A percentile compares a stretch with the other conserved stretches of the same genome.
Evolutionary conservation across 30 jellyfish, hydroid and myxozoan genomes (phyloP).

Genomic region (Morbakka virulenta): DNA sequence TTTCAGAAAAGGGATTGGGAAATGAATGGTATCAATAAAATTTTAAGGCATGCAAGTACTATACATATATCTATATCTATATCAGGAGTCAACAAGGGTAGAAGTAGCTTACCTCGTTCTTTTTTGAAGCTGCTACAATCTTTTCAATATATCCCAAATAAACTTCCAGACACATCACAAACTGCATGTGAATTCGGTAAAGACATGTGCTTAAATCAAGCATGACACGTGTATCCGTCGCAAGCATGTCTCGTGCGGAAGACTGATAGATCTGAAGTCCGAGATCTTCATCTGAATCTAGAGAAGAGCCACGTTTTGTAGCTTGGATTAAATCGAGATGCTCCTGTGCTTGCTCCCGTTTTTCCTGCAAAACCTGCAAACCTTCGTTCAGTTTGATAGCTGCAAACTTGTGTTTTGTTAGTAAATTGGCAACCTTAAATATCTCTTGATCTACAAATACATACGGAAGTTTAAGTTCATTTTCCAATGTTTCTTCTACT

Average conservation of each 20-base stretch:
- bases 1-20: no score
- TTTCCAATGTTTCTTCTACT: slow-evolving; percentile 66
- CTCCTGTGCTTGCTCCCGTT: slow-evolving; percentile 72
- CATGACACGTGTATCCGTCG: slow-evolving; percentile 19
- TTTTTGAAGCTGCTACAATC: slow-evolving; percentile 29
- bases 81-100: no score
- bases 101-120: slow-evolving; percentile 56
- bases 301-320: slow-evolving; percentile 1
- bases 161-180: slow-evolving; percentile 86
- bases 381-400: slow-evolving; percentile 78
- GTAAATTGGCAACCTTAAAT: slow-evolving; percentile 59
- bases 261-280: slow-evolving; percentile 2
- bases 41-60: no score
- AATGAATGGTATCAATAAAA: no score
- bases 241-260: slow-evolving; percentile 24
- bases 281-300: slow-evolving; percentile 34
- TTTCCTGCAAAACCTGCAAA: slow-evolving; percentile 80
- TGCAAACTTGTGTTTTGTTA: slow-evolving; percentile 68
- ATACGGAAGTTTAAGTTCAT: slow-evolving; percentile 70
- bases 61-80: no score
- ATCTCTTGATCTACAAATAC: slow-evolving; percentile 66
- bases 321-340: slow-evolving; percentile 74
- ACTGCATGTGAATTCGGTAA: slow-evolving; percentile 88
- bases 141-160: slow-evolving; percentile 63
- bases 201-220: slow-evolving; percentile 65